Conservation (phyloP, 2,888 invertebrate species). For the Drosophila yooni region DNA sequence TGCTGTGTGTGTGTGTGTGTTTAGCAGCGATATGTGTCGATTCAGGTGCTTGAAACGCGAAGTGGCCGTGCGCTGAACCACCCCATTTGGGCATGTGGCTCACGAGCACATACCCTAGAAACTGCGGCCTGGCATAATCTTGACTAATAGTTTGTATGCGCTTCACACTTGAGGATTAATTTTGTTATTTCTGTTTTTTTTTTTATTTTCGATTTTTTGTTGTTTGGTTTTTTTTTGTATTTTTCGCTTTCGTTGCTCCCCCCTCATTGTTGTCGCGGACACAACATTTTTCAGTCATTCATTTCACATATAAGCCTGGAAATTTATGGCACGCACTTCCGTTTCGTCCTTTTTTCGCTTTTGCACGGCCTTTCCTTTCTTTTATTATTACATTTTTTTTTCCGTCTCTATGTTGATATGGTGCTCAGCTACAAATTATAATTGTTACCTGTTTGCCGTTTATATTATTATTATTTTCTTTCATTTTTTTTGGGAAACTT, state of each 20-base stretch:
- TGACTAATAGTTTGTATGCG: slow-evolving; percentile 82
- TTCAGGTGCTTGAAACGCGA: slow-evolving; percentile 63
- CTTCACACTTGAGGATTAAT: slow-evolving; percentile 79
- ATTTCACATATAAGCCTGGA: slow-evolving; percentile 65
- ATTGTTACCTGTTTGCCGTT: slow-evolving; percentile 67
- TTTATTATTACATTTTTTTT: slow-evolving; percentile 44
- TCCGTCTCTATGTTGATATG: slow-evolving; percentile 39
- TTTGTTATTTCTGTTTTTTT: slow-evolving; percentile 58
- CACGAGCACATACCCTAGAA: slow-evolving; percentile 23
- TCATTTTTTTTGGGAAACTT: slow-evolving; percentile 73
- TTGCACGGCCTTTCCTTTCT: slow-evolving; percentile 40
- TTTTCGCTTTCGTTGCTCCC: slow-evolving; percentile 20
- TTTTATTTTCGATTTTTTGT: slow-evolving; percentile 21
- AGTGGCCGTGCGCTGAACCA: slow-evolving; percentile 50
- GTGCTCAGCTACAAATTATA: slow-evolving; percentile 71
- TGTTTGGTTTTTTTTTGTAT: slow-evolving; percentile 34
- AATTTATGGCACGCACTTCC: slow-evolving; percentile 83
- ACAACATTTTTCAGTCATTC: slow-evolving; percentile 66
- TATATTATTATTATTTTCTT: slow-evolving; percentile 37
- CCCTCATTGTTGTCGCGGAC: slow-evolving; percentile 60
- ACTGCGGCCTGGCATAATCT: slow-evolving; percentile 72
- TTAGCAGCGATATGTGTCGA: slow-evolving; percentile 40
- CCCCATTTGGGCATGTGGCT: slow-evolving; percentile 31
- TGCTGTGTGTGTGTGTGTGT: not conserved
- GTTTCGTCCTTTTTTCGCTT: slow-evolving; percentile 57